Percentiles rank a stretch among this genome's conserved stretches.
These are phyloP conservation scores for Rhaphigaster nebulosa DNA, from an alignment of 2,888 invertebrate species.

Conservation along the genomic window DNA sequence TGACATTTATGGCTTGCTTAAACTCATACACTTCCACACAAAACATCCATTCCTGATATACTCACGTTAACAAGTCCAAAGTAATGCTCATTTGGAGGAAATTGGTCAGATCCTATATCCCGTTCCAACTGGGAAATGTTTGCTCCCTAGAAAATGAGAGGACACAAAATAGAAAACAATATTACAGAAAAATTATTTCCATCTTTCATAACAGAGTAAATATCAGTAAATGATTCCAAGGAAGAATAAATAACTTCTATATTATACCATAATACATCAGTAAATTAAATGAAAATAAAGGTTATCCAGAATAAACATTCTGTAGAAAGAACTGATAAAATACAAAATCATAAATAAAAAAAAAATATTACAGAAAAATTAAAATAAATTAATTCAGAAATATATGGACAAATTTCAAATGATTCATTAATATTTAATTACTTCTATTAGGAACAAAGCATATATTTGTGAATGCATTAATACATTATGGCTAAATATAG, in stretches of 20 bases:
- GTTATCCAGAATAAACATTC: neutral
- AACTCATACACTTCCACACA: too few relatives aligned
- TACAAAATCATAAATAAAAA: neutral
- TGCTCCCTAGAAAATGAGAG: constrained; percentile 83
- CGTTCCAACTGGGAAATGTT: constrained; percentile 99
- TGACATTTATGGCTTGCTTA: too few relatives aligned
- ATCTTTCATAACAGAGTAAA: neutral
- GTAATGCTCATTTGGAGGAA: constrained; percentile 98
- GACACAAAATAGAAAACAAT: neutral
- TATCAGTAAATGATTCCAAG: neutral
- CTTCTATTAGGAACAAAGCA: too few relatives aligned
- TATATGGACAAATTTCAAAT: too few relatives aligned
- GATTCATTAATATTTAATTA: too few relatives aligned
- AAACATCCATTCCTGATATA: constrained; percentile 66
- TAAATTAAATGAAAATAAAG: neutral
- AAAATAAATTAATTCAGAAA: too few relatives aligned
- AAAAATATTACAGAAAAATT: neutral
- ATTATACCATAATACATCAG: neutral
- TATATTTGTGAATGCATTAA: too few relatives aligned
- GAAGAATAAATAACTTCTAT: neutral
- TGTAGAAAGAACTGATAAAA: neutral
- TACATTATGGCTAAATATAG: too few relatives aligned
- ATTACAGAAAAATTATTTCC: neutral
- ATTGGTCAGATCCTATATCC: constrained; percentile 98
- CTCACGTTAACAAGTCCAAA: constrained; percentile 99